These are phyloP conservation scores for Ceratina japonica DNA, from an alignment of 1,140 invertebrate species.

Conservation along the genomic window DNA sequence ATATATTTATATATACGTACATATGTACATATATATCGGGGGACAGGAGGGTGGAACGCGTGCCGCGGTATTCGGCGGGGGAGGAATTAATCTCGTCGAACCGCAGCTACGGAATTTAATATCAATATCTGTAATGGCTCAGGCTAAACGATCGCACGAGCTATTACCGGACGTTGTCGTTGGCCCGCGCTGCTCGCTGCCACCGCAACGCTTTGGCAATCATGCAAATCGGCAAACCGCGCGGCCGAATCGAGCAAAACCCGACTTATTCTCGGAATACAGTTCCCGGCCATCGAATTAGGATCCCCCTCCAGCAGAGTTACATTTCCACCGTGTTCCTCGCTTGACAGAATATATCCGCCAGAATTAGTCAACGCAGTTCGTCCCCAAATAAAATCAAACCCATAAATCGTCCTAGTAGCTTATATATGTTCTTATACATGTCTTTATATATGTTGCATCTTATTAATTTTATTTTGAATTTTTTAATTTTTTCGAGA, in stretches of 20 bases:
- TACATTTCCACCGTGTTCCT: no score
- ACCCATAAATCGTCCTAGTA: no score
- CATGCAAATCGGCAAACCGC: constrained; percentile 4
- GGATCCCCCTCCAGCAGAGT: background rate
- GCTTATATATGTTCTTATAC: no score
- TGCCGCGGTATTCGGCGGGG: background rate
- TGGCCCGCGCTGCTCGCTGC: background rate
- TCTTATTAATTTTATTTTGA: no score
- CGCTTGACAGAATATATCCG: no score
- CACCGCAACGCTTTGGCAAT: background rate
- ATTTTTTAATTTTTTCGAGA: no score
- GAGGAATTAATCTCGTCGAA: background rate
- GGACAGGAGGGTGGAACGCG: background rate
- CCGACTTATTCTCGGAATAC: constrained; percentile 20
- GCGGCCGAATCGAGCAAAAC: background rate
- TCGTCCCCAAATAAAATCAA: no score
- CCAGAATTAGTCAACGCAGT: no score
- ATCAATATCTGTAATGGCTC: constrained; percentile 6
- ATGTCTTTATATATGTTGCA: no score
- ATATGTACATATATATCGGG: no score
- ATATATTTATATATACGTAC: no score
- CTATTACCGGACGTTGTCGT: background rate
- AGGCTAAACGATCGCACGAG: no score
- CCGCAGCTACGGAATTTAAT: background rate
- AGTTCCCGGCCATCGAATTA: constrained; percentile 15